These are phyloP conservation scores for Numenius phaeopus DNA, from an alignment of 2,797 vertebrate species.

Conservation along the genomic window DNA sequence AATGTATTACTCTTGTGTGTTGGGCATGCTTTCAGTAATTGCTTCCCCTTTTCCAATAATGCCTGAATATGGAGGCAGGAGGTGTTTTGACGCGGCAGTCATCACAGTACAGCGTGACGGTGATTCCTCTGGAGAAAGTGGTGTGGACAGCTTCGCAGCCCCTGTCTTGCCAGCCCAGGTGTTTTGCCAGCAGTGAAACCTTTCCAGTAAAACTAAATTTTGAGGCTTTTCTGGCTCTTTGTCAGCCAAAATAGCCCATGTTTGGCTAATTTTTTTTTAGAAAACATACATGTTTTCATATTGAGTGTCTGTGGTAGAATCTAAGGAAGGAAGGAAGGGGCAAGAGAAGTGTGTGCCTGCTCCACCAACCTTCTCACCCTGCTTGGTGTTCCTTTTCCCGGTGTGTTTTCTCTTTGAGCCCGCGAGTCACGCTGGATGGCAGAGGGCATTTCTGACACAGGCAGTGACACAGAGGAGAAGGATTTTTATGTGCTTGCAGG, in stretches of 20 bases:
- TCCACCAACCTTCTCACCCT: background rate
- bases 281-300: background rate
- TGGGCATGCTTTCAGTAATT: background rate
- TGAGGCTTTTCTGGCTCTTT: background rate
- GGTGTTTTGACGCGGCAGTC: background rate
- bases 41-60: background rate
- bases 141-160: background rate
- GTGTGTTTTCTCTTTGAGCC: background rate
- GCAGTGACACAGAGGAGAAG: background rate
- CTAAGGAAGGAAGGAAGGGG: background rate
- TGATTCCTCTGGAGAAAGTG: background rate
- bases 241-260: background rate
- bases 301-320: background rate
- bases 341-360: background rate
- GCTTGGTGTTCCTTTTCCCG: background rate
- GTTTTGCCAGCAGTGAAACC: background rate
- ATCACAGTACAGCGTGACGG: accelerated
- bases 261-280: background rate
- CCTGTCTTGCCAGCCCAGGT: background rate
- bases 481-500: background rate
- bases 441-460: background rate
- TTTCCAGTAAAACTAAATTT: background rate
- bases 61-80: background rate
- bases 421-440: background rate
- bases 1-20: background rate